Percentiles rank a stretch among this genome's conserved stretches.
Conservation (phyloP, 2,888 invertebrate species). For the Drosophila aldrichi region DNA sequence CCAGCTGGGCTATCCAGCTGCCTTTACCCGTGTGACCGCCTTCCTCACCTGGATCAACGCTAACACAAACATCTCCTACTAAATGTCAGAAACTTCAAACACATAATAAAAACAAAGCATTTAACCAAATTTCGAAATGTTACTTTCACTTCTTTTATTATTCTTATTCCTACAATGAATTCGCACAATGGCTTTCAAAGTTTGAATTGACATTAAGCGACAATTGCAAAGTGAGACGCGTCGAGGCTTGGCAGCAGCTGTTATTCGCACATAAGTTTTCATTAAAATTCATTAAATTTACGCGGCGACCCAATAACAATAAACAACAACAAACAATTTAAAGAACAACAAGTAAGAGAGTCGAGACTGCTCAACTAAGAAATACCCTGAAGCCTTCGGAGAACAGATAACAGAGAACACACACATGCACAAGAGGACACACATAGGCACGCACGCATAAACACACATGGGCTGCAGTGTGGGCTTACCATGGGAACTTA, state of each 20-base stretch:
- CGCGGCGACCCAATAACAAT: constrained; percentile 59
- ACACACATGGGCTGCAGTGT: too few species aligned
- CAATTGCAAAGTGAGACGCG: constrained; percentile 42
- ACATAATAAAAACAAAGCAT: constrained; percentile 30
- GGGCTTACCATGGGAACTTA: too few species aligned
- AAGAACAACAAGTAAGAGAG: too few species aligned
- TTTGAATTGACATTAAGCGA: constrained; percentile 65
- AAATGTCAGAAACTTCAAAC: constrained; percentile 41
- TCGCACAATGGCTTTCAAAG: constrained; percentile 51
- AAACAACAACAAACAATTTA: constrained; percentile 41
- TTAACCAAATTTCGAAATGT: constrained; percentile 18
- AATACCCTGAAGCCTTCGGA: too few species aligned
- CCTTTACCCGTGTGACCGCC: constrained; percentile 72
- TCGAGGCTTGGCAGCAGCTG: constrained; percentile 43
- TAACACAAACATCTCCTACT: constrained; percentile 49
- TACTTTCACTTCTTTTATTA: not conserved
- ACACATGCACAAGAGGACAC: too few species aligned
- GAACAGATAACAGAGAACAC: too few species aligned
- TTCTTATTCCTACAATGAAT: constrained; percentile 17
- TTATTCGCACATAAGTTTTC: constrained; percentile 61
- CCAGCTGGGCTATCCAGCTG: constrained; percentile 72
- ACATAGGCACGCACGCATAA: too few species aligned
- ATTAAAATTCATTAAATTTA: constrained; percentile 77
- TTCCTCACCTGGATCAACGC: constrained; percentile 73
- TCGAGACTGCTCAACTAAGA: too few species aligned